Conservation (phyloP, 2,797 vertebrate genomes). For the Myripristis jacobus region DNA sequence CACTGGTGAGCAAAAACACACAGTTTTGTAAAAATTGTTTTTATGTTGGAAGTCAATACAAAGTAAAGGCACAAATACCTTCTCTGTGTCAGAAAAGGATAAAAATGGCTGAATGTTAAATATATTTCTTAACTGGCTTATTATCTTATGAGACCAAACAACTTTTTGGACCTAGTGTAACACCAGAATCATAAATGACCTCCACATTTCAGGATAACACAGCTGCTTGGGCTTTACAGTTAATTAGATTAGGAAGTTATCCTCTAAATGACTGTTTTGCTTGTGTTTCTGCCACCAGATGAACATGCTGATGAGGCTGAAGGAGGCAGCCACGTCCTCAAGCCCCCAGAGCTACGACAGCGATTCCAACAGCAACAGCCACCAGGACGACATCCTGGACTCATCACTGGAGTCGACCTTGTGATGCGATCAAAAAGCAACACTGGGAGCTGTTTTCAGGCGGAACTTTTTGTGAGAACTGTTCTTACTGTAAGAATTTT, state of each 20-base stretch:
- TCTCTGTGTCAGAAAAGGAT: no score
- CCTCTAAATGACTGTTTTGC: background rate
- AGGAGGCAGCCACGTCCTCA: conserved; percentile 96
- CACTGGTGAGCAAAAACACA: conserved; percentile 87
- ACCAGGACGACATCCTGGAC: conserved; percentile 95
- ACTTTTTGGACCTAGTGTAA: no score
- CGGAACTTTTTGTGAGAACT: conserved; percentile 16
- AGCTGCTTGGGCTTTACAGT: background rate
- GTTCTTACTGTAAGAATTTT: conserved; percentile 34
- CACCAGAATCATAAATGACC: no score
- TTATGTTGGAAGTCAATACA: no score
- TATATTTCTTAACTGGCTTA: no score
- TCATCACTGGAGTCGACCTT: conserved; percentile 94
- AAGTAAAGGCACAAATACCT: no score
- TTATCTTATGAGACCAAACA: no score
- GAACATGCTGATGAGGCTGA: conserved; percentile 98
- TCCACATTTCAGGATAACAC: background rate
- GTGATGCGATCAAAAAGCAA: conserved; percentile 77
- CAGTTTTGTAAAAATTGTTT: no score
- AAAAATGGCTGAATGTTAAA: no score
- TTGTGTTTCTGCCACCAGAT: conserved; percentile 83
- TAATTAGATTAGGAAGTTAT: no score
- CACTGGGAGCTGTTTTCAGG: conserved; percentile 22
- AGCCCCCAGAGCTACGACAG: conserved; percentile 99
- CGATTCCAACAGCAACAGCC: conserved; percentile 98